Evolutionary conservation across 2,888 invertebrate species (phyloP).

Genomic region (Notocelia uddmanniana): DNA sequence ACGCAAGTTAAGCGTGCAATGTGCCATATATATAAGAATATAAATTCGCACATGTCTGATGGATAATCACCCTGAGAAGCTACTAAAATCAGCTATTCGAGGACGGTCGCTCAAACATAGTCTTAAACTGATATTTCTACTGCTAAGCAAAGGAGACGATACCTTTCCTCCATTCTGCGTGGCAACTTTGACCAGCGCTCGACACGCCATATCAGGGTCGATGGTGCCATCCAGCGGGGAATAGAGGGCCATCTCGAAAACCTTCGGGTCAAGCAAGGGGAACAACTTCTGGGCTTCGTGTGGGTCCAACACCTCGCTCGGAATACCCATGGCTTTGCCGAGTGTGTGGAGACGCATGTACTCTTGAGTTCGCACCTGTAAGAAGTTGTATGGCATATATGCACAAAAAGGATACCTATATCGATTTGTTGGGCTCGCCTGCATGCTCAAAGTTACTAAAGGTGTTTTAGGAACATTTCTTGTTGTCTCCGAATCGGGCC

Average conservation of each 20-base stretch:
- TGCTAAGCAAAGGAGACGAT: slow-evolving; percentile 46
- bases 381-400: slow-evolving; percentile 16
- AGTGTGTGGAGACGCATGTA: slow-evolving; percentile 92
- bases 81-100: too few relatives aligned
- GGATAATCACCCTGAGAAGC: too few relatives aligned
- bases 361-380: slow-evolving; percentile 91
- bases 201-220: slow-evolving; percentile 93
- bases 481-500: too few relatives aligned
- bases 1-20: too few relatives aligned
- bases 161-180: slow-evolving; percentile 90
- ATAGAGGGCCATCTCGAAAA: slow-evolving; percentile 91
- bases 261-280: slow-evolving; percentile 90
- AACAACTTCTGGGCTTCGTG: slow-evolving; percentile 91
- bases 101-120: too few relatives aligned
- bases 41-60: too few relatives aligned
- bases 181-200: slow-evolving; percentile 90
- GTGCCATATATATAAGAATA: too few relatives aligned
- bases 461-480: too few relatives aligned
- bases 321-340: slow-evolving; percentile 92
- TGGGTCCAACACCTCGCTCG: slow-evolving; percentile 90
- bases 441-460: too few relatives aligned
- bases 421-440: not conserved
- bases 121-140: too few relatives aligned
- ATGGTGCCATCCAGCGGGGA: slow-evolving; percentile 93
- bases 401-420: not conserved